Base-by-base conservation (phyloP, 2,113 vertebrate genomes). In the Halichoeres trimaculatus region DNA sequence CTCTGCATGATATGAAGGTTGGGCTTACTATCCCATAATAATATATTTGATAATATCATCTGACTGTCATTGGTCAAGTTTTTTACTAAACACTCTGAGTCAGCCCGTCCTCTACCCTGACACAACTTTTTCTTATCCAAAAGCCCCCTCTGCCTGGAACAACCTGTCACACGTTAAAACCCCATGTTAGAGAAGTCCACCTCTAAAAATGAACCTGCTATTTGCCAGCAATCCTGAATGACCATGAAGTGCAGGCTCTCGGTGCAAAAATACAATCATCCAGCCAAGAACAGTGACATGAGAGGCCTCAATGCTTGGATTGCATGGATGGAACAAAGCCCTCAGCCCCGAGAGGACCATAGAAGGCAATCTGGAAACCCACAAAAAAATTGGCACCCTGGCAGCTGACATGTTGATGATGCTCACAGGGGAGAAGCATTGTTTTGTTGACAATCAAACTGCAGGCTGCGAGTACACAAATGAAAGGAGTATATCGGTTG, bases 201-300 rank as follows among this genome's bases (percentile, higher is more conserved):
- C 58, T 73, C 56, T 79, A 74, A 87, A 48, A 83, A 77, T 0
- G 2, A 89, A 89, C 80, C 70, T 85, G 74, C 80, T 73, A 80
- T 89, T 84, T 85, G 74, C 80, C 85, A 70, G 23, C 65, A 43
- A 6, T 73, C 72, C 76, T 85, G 74, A 90, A 85, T 54, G 84
- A 80, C 78, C 79, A 67, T 78, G 66, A 86, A 88, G 74, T 72
- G 62, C 61, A 55, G 72, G 66, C 81, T 82, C 73, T 81, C 73
- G 61, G 64, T 61, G 59, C 66, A 76, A 87, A 84, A 76, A 83
- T 84, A 81, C 79, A 87, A 75, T 85, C 76, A 80, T 56, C 23
- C 0, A 80, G 71, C 85, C 80, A 78, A 76, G 83, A 86, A 80
- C 66, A 53, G 59, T 70, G 56, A 75, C 74, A 67, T 76, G 63